Evolutionary conservation across 92 coral and sea anemone species (phyloP), one percentile per base, ranked within the genome.

Genomic region (Anthopleura xanthogrammica): DNA sequence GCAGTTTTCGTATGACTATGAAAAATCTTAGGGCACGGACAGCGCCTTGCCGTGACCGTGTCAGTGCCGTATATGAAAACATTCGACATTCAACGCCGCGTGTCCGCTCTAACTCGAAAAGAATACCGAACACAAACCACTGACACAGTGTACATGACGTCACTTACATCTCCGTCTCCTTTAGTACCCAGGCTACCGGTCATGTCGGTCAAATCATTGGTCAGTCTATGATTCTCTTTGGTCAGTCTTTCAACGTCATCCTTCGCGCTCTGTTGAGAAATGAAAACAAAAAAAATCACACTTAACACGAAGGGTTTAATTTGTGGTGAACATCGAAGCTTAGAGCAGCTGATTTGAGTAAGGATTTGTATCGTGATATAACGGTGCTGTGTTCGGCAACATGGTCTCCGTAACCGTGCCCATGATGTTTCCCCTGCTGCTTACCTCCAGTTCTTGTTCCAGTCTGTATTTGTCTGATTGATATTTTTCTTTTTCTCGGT

Each of bases 401-500:
- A 46, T 43, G 50, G 36, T 29, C 36, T 29, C 36, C 36, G 36
- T 29, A 29, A 29, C 36, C 36, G 36, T 29, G 36, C 36, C 36
- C 36, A 29, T 54, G 58, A 8, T 12, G 0, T 46, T 0, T 46
- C 50, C 50, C 50, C 50, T 46, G 50, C 39, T 20, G 19, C 90
- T 24, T 82, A 91, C 95, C 92, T 87, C 90, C 42, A 93, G 77
- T 12, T 95, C 95, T 43, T 92, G 88, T 56, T 95, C 95, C 83
- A 95, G 79, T 46, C 91, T 92, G 85, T 91, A 88, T 79, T 92
- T 91, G 41, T 93, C 98, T 43, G 98, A 68, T 65, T 85, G 84
- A 41, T 83, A 60, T 80, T 91, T 92, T 84, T 95, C 98, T 83
- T 94, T 95, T 71, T 95, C 98, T 41, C 98, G 86, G 86, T 87